A percentile compares a stretch with the other conserved stretches of the same genome.
Evolutionary conservation across 2,888 invertebrate species (phyloP).

Genomic region (Epirrhoe tristata): DNA sequence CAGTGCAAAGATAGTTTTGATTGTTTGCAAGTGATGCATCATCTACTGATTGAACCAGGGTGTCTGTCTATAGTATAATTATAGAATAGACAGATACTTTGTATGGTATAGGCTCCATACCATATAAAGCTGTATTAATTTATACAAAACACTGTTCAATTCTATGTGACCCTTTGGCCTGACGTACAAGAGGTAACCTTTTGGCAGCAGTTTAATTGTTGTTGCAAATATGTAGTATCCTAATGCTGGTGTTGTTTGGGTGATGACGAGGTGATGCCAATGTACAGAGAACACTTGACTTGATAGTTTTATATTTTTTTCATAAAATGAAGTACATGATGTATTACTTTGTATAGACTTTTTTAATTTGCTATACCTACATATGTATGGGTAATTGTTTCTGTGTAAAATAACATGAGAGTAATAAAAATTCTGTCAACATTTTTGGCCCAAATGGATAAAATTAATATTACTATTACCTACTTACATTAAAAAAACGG

Average conservation of each 20-base stretch:
- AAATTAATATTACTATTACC: constrained; percentile 11
- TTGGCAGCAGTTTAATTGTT: constrained; percentile 3
- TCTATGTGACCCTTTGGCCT: neutral
- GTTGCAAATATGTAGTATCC: neutral
- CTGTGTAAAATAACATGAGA: constrained; percentile 23
- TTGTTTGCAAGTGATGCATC: constrained; percentile 6
- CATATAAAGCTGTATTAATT: neutral
- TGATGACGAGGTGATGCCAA: constrained; percentile 25
- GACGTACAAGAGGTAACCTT: neutral
- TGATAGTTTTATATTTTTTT: constrained; percentile 29
- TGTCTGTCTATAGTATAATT: neutral
- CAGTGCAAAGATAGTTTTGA: constrained; percentile 3
- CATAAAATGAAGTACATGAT: constrained; percentile 33
- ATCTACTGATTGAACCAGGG: neutral
- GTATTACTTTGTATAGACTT: constrained; percentile 39
- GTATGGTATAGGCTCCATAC: no score
- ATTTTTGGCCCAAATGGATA: constrained; percentile 20
- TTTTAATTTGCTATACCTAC: constrained; percentile 31
- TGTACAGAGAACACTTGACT: constrained; percentile 33
- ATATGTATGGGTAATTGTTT: constrained; percentile 24
- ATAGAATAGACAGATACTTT: no score
- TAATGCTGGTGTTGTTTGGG: constrained; percentile 9
- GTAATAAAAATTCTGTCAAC: constrained; percentile 21
- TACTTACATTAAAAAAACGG: constrained; percentile 21
- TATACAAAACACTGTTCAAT: constrained; percentile 5